phyloP scores from a whole-genome alignment of 37 sponge, comb jelly and placozoan species.

The Hormiphora californensis region DNA sequence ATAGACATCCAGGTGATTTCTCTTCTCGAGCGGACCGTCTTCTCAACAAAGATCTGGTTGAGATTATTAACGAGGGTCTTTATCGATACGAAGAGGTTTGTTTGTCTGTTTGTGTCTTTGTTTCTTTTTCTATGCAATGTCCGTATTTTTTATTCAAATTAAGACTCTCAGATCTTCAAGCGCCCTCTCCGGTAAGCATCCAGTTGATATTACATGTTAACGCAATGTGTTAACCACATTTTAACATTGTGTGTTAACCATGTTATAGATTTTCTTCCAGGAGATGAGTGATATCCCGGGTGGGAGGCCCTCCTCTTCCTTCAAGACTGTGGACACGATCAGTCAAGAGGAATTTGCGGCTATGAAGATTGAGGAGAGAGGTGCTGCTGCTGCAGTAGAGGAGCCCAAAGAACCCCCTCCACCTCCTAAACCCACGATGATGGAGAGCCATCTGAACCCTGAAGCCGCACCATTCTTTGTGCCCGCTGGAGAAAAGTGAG shows the following conservation, averaged over 20 bases:
- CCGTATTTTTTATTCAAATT: no score
- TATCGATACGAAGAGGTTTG: conserved; percentile 76
- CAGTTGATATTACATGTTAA: background rate
- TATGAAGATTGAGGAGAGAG: background rate
- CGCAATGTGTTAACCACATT: background rate
- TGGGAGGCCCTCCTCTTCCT: background rate
- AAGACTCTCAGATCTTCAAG: background rate
- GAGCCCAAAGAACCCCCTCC: conserved; percentile 1
- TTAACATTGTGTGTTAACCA: background rate
- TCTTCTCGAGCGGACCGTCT: conserved; percentile 40
- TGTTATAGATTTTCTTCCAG: conserved; percentile 38
- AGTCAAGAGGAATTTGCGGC: conserved; percentile 32
- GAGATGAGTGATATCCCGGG: background rate
- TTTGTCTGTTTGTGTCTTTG: background rate
- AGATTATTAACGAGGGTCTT: conserved; percentile 92
- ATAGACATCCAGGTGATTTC: conserved; percentile 34
- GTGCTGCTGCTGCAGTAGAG: background rate
- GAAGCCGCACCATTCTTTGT: conserved; percentile 28
- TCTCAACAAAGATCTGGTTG: conserved; percentile 60
- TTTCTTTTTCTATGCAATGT: background rate
- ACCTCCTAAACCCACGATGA: conserved; percentile 33
- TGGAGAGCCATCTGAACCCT: conserved; percentile 31
- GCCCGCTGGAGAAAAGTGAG: no score
- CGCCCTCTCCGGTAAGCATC: background rate
- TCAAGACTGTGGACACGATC: conserved; percentile 46